Base-by-base conservation (phyloP, 2,113 vertebrate species). In the Grammomys dolichurus region DNA sequence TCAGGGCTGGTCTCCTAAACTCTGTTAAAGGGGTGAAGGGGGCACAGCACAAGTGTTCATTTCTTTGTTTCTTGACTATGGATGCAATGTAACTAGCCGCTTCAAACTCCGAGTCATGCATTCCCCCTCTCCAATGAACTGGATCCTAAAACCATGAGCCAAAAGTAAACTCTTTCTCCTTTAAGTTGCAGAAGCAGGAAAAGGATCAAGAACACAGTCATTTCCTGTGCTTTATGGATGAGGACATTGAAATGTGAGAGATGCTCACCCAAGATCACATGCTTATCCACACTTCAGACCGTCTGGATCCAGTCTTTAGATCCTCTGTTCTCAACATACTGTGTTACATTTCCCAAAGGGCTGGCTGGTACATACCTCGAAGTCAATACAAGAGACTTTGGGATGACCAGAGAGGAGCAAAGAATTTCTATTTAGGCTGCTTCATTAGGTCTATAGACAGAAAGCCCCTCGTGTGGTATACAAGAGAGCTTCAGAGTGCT, bases 181-280 rank as follows among this genome's bases (percentile, higher is more conserved):
- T 33, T 20, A 67, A 48, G 16, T 86, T 33, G 28, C 43, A 16
- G 31, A 46, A 65, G 65, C 0, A 13, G 40, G 28, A 67, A 33
- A 65, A 20, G 7, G 60, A 67, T 48, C 14, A 4, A 86, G 28
- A 60, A 48, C 16, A 67, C 28, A 84, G 20, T 48, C 24, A 7
- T 46, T 76, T 86, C 2, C 14, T 46, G 14, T 19, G 36, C 36
- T 48, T 96, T 20, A 43, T 13, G 43, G 70, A 63, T 40, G 93
- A 84, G 69, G 48, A 77, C 3, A 67, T 3, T 1, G 28, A 36
- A 20, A 16, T 10, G 2, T 0, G 24, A 60, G 40, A 4, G 63
- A 58, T 5, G 6, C 17, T 20, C 1, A 0, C 14, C 3, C 81
- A 24, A 13, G 5, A 8, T 51, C 10, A 40, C 0, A 40, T 84